Conservation (phyloP, 2,113 vertebrate species). For the Charadrius vociferus region DNA sequence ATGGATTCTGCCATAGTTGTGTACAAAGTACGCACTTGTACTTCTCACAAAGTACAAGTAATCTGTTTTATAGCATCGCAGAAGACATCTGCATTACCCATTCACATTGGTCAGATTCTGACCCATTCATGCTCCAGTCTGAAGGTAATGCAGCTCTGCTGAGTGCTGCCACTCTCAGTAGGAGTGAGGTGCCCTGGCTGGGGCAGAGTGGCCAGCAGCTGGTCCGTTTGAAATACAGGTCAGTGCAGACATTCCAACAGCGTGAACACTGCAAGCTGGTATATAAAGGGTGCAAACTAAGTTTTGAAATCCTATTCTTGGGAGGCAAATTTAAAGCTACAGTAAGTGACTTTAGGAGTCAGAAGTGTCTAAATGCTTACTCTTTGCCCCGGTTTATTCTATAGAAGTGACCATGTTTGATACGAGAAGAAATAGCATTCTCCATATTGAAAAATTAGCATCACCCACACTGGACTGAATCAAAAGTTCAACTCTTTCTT, state of each 20-base stretch:
- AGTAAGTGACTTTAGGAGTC: neutral
- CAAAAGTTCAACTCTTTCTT: neutral
- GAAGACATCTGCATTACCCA: neutral
- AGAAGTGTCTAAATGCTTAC: neutral
- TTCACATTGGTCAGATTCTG: neutral
- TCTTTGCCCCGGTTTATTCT: neutral
- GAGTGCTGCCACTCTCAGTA: accelerated
- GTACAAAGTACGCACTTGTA: neutral
- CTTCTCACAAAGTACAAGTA: neutral
- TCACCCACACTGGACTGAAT: neutral
- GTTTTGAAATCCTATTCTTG: neutral
- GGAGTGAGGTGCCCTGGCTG: neutral
- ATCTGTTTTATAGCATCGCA: neutral
- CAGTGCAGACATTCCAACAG: neutral
- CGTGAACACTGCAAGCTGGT: neutral
- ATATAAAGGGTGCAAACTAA: neutral
- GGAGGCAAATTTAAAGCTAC: neutral
- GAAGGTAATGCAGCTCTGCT: accelerated
- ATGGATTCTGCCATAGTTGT: neutral
- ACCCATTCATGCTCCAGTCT: accelerated
- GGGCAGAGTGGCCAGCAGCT: neutral
- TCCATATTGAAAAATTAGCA: neutral
- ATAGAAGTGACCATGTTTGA: neutral
- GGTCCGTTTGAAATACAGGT: neutral
- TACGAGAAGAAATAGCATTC: neutral